phyloP scores from a whole-genome alignment of 2,113 vertebrate genomes.

The Crocuta crocuta region DNA sequence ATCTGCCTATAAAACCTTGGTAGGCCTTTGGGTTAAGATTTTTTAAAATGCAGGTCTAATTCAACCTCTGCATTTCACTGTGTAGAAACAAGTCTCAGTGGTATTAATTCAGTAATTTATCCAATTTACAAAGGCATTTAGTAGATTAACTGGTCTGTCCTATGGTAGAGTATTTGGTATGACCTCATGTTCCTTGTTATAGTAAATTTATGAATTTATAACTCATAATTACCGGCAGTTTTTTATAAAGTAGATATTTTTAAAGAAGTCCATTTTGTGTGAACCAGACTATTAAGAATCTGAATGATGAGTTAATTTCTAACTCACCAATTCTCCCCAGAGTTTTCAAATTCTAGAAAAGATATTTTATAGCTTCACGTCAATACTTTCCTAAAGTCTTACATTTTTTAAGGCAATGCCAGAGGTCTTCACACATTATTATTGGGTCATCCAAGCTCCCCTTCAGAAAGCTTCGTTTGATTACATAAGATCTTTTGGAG shows the following conservation, averaged over 20 bases:
- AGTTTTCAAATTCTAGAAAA: conserved; percentile 35
- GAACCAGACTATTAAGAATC: neutral
- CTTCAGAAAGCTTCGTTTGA: neutral
- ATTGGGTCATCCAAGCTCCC: neutral
- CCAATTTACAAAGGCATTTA: neutral
- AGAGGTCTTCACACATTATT: conserved; percentile 53
- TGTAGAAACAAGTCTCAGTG: neutral
- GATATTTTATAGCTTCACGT: neutral
- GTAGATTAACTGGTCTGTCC: neutral
- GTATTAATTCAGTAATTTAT: conserved; percentile 23
- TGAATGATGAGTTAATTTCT: conserved; percentile 53
- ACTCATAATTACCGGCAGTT: neutral
- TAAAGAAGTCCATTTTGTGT: conserved; percentile 11
- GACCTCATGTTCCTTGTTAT: neutral
- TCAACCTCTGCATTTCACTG: neutral
- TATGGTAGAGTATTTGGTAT: neutral
- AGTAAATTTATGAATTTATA: neutral
- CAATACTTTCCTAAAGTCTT: conserved; percentile 41
- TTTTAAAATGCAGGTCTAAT: neutral
- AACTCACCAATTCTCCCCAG: neutral
- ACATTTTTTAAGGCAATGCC: neutral
- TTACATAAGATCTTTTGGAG: neutral
- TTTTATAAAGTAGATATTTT: neutral
- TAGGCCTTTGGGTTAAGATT: neutral
- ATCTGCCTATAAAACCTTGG: neutral